phyloP scores from a whole-genome alignment of 2,113 vertebrate species.

The Centropus unirufus region DNA sequence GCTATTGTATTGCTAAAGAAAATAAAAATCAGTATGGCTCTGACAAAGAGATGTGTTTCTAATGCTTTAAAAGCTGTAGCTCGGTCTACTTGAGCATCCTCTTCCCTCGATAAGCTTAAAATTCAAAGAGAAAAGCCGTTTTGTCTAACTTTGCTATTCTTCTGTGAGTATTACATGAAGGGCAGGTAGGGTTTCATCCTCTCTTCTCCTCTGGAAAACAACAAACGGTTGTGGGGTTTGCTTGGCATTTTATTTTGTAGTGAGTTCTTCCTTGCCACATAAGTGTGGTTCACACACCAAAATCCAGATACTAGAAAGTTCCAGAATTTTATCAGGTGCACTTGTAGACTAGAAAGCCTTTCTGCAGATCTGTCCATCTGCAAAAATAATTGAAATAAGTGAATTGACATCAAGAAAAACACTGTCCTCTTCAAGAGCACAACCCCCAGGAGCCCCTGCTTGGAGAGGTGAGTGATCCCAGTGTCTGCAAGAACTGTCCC shows the following conservation, averaged over 20 bases:
- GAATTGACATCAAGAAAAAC: rapidly evolving
- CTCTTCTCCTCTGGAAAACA: not conserved
- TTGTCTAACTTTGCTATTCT: not conserved
- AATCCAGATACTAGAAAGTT: not conserved
- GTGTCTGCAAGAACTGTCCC: rapidly evolving
- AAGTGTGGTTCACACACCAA: rapidly evolving
- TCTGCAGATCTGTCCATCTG: not conserved
- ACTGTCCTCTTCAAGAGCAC: rapidly evolving
- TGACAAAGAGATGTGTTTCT: not conserved
- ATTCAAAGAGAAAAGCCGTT: not conserved
- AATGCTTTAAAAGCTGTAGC: not conserved
- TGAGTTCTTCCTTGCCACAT: rapidly evolving
- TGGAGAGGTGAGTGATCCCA: not conserved
- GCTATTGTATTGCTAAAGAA: not conserved
- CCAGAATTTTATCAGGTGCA: not conserved
- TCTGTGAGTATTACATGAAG: not conserved
- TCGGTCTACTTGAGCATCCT: not conserved
- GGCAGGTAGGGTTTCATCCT: not conserved
- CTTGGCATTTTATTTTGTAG: not conserved
- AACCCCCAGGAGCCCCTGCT: not conserved
- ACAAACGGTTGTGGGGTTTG: not conserved
- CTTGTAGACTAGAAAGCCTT: not conserved
- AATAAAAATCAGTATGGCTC: not conserved
- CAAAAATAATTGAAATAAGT: not conserved
- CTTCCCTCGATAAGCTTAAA: not conserved